Percentiles rank a stretch among this genome's conserved stretches.
These are phyloP conservation scores for Dreissena polymorpha DNA, from an alignment of 1,140 invertebrate genomes.

Conservation along the genomic window DNA sequence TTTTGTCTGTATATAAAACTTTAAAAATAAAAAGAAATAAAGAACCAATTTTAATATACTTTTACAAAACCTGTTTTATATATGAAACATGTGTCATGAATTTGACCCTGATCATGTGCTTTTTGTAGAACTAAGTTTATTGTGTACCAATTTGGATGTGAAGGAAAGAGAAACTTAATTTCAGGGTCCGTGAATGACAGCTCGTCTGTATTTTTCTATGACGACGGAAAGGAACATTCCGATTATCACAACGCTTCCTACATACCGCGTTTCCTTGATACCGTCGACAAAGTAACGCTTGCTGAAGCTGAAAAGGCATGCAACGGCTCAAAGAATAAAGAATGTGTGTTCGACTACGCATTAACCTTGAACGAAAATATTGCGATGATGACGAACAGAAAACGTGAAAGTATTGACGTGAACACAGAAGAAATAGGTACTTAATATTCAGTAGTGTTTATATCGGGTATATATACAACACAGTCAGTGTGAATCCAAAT, in stretches of 20 bases:
- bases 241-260: constrained; percentile 17
- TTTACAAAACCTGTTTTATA: too few relatives aligned
- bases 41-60: not conserved
- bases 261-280: constrained; percentile 14
- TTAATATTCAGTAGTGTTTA: not conserved
- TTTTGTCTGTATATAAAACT: not conserved
- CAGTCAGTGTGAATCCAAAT: too few relatives aligned
- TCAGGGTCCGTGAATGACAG: not conserved
- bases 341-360: constrained; percentile 9
- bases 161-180: not conserved
- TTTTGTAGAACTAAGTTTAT: too few relatives aligned
- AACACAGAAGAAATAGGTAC: not conserved
- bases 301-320: not conserved
- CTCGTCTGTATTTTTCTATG: not conserved
- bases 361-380: not conserved
- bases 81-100: too few relatives aligned
- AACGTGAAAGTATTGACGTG: not conserved
- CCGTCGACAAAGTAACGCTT: not conserved
- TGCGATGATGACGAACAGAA: not conserved
- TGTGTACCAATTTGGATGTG: not conserved
- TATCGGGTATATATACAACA: too few relatives aligned
- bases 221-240: not conserved
- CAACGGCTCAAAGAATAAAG: not conserved
- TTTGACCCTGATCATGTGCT: too few relatives aligned
- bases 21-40: not conserved